Conservation (phyloP, 64 coral and sea anemone genomes). For the Porites australiensis region DNA sequence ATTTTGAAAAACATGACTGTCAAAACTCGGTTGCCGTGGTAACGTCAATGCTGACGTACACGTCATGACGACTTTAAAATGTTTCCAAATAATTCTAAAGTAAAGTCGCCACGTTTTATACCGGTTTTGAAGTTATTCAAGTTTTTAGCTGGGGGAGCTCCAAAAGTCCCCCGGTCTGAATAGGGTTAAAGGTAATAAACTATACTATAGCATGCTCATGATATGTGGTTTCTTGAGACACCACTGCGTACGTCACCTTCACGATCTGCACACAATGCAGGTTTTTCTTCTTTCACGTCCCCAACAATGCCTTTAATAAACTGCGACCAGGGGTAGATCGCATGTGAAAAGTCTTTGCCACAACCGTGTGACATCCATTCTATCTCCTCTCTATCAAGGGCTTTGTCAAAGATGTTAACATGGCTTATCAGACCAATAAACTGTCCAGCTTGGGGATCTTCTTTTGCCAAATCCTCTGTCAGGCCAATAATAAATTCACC, state of each 20-base stretch:
- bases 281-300: background rate
- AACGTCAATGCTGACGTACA: no score
- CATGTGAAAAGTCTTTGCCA: background rate
- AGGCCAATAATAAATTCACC: constrained; percentile 64
- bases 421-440: constrained; percentile 55
- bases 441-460: constrained; percentile 24
- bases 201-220: no score
- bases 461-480: constrained; percentile 8
- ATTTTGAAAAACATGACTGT: no score
- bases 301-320: constrained; percentile 20
- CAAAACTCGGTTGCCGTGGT: no score
- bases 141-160: no score
- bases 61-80: no score
- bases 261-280: constrained; percentile 21
- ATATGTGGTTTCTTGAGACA: no score
- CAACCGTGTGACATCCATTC: constrained; percentile 26
- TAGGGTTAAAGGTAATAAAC: no score
- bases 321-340: constrained; percentile 26
- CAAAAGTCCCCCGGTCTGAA: no score
- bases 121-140: no score
- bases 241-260: background rate
- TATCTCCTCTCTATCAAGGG: background rate
- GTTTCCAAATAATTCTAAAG: no score
- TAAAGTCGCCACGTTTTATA: no score
- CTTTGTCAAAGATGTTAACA: constrained; percentile 25